Evolutionary conservation across 1,140 invertebrate species (phyloP).

Genomic region (Drosophila baimaii): DNA sequence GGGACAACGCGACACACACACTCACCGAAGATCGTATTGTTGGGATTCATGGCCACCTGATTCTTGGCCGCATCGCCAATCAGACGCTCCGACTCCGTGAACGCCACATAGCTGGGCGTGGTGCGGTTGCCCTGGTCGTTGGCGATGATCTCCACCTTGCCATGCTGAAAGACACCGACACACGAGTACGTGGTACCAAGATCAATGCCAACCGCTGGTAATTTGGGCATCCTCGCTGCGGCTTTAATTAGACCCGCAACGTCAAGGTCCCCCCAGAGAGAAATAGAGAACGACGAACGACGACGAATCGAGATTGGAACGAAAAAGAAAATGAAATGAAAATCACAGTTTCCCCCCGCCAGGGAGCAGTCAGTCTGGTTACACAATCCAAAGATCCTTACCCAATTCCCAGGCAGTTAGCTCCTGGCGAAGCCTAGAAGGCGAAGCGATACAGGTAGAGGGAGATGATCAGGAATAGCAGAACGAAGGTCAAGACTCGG

Average conservation of each 20-base stretch:
- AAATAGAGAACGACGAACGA: slow-evolving; percentile 27
- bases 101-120: slow-evolving; percentile 98
- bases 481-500: slow-evolving; percentile 80
- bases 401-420: slow-evolving; percentile 32
- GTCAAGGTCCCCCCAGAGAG: slow-evolving; percentile 50
- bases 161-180: slow-evolving; percentile 93
- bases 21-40: slow-evolving; percentile 84
- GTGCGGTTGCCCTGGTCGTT: slow-evolving; percentile 98
- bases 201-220: slow-evolving; percentile 91
- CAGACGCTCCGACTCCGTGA: slow-evolving; percentile 97
- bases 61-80: slow-evolving; percentile 97
- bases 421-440: slow-evolving; percentile 52
- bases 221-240: slow-evolving; percentile 75
- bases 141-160: slow-evolving; percentile 96
- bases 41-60: slow-evolving; percentile 84
- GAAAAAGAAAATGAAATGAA: slow-evolving; percentile 62
- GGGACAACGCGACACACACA: slow-evolving; percentile 6
- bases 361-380: slow-evolving; percentile 26
- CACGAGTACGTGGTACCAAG: slow-evolving; percentile 93
- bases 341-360: slow-evolving; percentile 36
- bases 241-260: slow-evolving; percentile 72
- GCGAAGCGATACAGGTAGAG: slow-evolving; percentile 81
- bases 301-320: slow-evolving; percentile 36
- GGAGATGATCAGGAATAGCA: slow-evolving; percentile 80
- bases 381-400: slow-evolving; percentile 58